phyloP scores from a whole-genome alignment of 2,888 invertebrate genomes.

The Podabrus alpinus region DNA sequence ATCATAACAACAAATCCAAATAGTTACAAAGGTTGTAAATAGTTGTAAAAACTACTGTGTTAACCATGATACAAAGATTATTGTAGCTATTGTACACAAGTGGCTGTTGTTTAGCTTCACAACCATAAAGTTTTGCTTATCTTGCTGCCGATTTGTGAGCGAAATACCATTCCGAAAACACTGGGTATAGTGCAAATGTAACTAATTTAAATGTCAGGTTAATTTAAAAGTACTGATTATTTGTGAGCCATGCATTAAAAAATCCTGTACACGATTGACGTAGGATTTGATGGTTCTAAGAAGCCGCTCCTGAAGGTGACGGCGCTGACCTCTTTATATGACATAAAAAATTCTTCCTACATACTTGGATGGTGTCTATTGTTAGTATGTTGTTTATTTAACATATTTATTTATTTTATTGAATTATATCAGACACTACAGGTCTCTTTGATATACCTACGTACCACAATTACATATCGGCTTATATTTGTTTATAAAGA shows the following conservation, averaged over 20 bases:
- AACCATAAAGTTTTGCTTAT: slow-evolving; percentile 13
- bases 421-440: background rate
- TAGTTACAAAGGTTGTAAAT: slow-evolving; percentile 22
- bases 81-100: slow-evolving; percentile 11
- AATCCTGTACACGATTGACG: slow-evolving; percentile 28
- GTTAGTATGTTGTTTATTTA: slow-evolving; percentile 21
- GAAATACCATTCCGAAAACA: background rate
- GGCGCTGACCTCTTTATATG: slow-evolving; percentile 30
- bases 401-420: slow-evolving; percentile 23
- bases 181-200: background rate
- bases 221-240: background rate
- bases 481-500: slow-evolving; percentile 19
- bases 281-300: slow-evolving; percentile 34
- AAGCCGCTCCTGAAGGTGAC: slow-evolving; percentile 31
- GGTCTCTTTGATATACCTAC: slow-evolving; percentile 28
- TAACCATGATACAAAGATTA: slow-evolving; percentile 28
- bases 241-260: background rate
- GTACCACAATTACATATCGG: slow-evolving; percentile 19
- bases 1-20: slow-evolving; percentile 14
- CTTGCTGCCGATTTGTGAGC: background rate
- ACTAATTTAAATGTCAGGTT: background rate
- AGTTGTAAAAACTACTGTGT: slow-evolving; percentile 26
- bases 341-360: slow-evolving; percentile 26
- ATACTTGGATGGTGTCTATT: slow-evolving; percentile 26
- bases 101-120: slow-evolving; percentile 15